These are phyloP conservation scores for Silurus asotus DNA, from an alignment of 2,113 vertebrate species.

Conservation along the genomic window DNA sequence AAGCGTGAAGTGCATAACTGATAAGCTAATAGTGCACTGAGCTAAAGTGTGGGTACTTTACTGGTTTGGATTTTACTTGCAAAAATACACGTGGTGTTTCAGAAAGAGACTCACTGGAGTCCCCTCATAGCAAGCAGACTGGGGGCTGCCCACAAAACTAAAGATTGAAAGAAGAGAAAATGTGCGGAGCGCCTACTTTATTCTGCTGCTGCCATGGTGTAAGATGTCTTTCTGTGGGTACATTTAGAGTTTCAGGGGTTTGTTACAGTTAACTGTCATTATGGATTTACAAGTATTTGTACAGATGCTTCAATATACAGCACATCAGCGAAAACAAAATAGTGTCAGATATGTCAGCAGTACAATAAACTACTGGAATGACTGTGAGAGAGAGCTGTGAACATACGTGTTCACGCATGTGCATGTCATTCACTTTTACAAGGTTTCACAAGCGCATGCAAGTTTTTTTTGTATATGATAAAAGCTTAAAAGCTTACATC, in stretches of 20 bases:
- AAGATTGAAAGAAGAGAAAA: constrained; percentile 25
- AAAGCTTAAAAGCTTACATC: constrained; percentile 9
- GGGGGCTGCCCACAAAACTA: constrained; percentile 10
- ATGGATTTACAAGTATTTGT: not conserved
- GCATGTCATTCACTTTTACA: not conserved
- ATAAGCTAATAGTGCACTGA: not conserved
- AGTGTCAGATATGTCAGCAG: not conserved
- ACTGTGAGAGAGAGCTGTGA: not conserved
- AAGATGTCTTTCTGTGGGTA: not conserved
- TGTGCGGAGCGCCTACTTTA: not conserved
- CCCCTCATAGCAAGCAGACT: constrained; percentile 8
- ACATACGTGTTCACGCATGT: not conserved
- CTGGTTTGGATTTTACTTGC: constrained; percentile 29
- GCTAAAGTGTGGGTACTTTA: constrained; percentile 25
- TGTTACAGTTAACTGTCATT: not conserved
- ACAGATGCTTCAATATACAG: not conserved
- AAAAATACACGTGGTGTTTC: constrained; percentile 8
- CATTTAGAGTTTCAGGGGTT: not conserved
- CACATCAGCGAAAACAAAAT: not conserved
- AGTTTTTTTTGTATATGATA: not conserved
- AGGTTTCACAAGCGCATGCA: not conserved
- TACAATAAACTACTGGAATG: not conserved
- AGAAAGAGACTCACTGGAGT: constrained; percentile 18
- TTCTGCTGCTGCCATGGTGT: not conserved
- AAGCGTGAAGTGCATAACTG: not conserved